phyloP scores from a whole-genome alignment of 2,888 invertebrate genomes.

The Drosophila flavopinicola region DNA sequence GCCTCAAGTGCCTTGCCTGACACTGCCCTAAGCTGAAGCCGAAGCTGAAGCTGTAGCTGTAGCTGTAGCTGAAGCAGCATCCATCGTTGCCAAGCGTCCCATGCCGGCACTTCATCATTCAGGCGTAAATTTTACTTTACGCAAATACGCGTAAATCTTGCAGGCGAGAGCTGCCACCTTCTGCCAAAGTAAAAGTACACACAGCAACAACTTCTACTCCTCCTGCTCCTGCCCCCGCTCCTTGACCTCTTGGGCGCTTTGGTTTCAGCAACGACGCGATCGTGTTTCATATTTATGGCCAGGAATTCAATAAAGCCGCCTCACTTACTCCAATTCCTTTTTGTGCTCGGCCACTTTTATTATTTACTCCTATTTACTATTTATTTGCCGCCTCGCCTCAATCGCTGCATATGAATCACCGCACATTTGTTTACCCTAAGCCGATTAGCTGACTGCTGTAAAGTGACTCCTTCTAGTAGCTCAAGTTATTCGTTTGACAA shows the following conservation, averaged over 20 bases:
- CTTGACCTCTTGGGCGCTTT: conserved; percentile 40
- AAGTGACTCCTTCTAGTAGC: background rate
- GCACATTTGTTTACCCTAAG: conserved; percentile 34
- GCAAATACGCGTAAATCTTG: conserved; percentile 78
- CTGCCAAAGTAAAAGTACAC: conserved; percentile 10
- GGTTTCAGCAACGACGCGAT: conserved; percentile 26
- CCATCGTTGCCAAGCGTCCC: conserved; percentile 25
- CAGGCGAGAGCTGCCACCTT: conserved; percentile 31
- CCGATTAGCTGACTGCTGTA: conserved; percentile 22
- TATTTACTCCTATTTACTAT: conserved; percentile 53
- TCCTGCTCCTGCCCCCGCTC: background rate
- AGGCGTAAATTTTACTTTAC: conserved; percentile 73
- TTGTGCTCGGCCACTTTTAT: conserved; percentile 58
- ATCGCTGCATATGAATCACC: conserved; percentile 33
- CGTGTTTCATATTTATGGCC: conserved; percentile 66
- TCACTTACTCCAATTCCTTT: conserved; percentile 45
- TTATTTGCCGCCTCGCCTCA: conserved; percentile 42
- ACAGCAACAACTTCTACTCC: background rate
- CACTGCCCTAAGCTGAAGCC: conserved; percentile 1
- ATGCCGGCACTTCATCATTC: conserved; percentile 69
- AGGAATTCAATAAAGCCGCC: conserved; percentile 61
- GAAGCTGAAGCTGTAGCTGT: conserved; percentile 4
- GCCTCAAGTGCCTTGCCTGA: background rate
- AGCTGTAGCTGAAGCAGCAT: conserved; percentile 21
- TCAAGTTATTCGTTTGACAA: background rate